Conservation (phyloP, 2,888 invertebrate genomes). For the Dorcus hopei region DNA sequence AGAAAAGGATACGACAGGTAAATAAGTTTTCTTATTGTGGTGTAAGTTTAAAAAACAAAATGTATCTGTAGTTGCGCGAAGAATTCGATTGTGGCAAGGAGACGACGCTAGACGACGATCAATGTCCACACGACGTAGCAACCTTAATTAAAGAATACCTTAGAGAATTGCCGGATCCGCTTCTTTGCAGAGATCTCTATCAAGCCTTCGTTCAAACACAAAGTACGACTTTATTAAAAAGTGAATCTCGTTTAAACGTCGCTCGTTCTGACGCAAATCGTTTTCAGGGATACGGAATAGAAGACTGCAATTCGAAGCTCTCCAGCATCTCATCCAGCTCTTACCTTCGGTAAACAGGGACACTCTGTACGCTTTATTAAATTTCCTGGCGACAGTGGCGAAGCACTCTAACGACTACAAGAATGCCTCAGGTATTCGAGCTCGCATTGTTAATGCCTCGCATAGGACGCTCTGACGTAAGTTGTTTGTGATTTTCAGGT, state of each 20-base stretch:
- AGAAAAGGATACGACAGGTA: constrained; percentile 88
- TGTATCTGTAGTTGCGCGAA: constrained; percentile 70
- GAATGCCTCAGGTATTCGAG: constrained; percentile 48
- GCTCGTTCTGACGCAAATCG: not conserved
- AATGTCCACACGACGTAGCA: constrained; percentile 91
- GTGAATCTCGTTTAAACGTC: not conserved
- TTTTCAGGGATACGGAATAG: constrained; percentile 75
- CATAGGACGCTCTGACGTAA: not conserved
- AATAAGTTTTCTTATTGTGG: constrained; percentile 19
- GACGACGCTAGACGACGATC: constrained; percentile 69
- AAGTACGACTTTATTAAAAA: constrained; percentile 59
- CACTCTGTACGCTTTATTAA: constrained; percentile 78
- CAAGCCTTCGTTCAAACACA: constrained; percentile 87
- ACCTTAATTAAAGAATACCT: constrained; percentile 91
- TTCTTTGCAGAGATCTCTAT: constrained; percentile 86
- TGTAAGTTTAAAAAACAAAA: not conserved
- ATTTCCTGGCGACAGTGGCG: constrained; percentile 77
- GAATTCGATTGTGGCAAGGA: constrained; percentile 84
- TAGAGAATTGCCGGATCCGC: constrained; percentile 87
- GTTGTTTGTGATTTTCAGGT: constrained; percentile 42
- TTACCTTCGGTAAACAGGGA: constrained; percentile 86
- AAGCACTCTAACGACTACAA: constrained; percentile 66
- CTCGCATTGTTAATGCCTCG: not conserved
- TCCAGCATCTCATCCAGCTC: constrained; percentile 80
- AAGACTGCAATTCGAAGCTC: constrained; percentile 76